These are phyloP conservation scores for Trachelus iudaicus DNA, from an alignment of 2,888 invertebrate genomes.

Conservation along the genomic window DNA sequence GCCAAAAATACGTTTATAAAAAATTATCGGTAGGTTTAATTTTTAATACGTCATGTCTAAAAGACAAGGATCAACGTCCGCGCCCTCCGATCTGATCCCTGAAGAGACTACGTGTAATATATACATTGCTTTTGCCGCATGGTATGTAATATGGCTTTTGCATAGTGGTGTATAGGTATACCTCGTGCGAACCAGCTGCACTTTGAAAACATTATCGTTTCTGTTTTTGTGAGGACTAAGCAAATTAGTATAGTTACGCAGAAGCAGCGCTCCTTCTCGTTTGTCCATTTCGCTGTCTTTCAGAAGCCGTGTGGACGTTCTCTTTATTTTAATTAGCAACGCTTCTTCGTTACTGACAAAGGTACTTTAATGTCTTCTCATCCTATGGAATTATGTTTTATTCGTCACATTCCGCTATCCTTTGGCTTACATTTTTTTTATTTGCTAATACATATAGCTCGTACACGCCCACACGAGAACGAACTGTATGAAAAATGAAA, in stretches of 20 bases:
- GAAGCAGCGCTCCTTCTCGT: not conserved
- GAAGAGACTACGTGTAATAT: not conserved
- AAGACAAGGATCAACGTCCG: not conserved
- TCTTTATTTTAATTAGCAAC: not conserved
- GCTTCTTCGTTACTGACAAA: not conserved
- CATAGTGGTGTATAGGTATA: not conserved
- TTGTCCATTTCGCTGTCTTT: not conserved
- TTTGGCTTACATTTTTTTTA: too few relatives aligned
- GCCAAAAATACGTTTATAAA: too few relatives aligned
- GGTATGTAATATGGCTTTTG: not conserved
- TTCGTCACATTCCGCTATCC: not conserved
- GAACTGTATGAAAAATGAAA: too few relatives aligned
- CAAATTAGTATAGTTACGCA: not conserved
- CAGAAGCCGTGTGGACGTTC: not conserved
- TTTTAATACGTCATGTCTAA: too few relatives aligned
- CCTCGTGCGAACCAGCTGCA: not conserved
- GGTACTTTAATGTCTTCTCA: not conserved
- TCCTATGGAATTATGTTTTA: not conserved
- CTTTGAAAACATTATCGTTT: not conserved
- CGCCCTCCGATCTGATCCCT: too few relatives aligned
- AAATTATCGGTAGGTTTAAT: too few relatives aligned
- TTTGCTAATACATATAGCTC: too few relatives aligned
- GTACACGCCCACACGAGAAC: too few relatives aligned
- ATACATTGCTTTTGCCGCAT: not conserved
- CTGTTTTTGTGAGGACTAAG: not conserved